Conservation (phyloP, 2,113 vertebrate species). For the Cynopterus brachyotis region DNA sequence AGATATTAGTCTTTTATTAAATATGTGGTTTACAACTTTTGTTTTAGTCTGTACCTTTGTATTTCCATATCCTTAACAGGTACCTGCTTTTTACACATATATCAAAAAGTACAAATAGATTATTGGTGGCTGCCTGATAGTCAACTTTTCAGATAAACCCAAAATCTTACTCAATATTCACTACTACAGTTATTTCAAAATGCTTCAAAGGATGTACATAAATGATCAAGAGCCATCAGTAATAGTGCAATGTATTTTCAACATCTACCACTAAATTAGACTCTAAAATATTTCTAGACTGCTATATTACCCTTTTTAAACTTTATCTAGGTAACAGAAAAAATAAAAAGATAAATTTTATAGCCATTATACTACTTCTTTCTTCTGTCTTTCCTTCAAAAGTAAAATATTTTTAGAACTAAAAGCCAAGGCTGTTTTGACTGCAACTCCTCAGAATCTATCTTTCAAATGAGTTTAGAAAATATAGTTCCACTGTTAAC, state of each 20-base stretch:
- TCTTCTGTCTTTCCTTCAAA: not conserved
- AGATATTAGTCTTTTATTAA: not conserved
- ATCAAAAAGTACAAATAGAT: not conserved
- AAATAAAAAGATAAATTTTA: not conserved
- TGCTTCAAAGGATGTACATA: not conserved
- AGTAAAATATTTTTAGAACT: not conserved
- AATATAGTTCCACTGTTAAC: not conserved
- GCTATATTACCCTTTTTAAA: not conserved
- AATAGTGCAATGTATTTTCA: not conserved
- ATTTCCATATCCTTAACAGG: not conserved
- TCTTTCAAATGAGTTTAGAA: not conserved
- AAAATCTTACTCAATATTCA: not conserved
- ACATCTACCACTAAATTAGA: not conserved
- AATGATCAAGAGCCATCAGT: not conserved
- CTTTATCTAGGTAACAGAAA: not conserved
- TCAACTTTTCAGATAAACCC: not conserved
- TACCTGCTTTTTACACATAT: not conserved
- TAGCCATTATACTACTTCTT: not conserved
- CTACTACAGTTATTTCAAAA: not conserved
- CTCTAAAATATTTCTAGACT: not conserved
- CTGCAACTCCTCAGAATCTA: not conserved
- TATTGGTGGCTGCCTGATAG: not conserved
- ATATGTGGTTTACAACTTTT: not conserved
- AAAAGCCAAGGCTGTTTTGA: not conserved
- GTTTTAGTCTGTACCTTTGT: not conserved